Evolutionary conservation across 2,797 vertebrate species (phyloP), one percentile per base, ranked within the genome.

Genomic region (Trematomus bernacchii): DNA sequence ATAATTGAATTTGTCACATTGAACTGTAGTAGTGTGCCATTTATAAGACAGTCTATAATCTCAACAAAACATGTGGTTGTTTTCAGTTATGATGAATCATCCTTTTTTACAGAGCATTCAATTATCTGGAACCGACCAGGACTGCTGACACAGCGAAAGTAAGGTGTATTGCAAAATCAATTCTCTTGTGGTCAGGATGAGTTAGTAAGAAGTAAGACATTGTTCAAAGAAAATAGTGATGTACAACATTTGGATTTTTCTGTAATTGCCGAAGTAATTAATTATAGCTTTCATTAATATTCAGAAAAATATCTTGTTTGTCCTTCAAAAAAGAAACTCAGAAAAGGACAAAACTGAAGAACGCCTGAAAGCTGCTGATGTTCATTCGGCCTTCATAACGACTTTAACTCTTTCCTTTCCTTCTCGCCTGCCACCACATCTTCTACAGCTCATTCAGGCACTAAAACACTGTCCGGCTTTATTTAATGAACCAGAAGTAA

Each of bases 401-500:
- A 82, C 73, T 73, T 80, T 73, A 85, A 82, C 76, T 81, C 81
- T 54, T 54, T 83, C 61, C 42, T 52, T 10, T 67, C 66, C 70
- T 53, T 65, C 51, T 58, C 19, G 47, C 67, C 74, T 75, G 40
- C 46, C 76, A 46, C 52, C 42, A 59, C 54, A 61, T 54, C 76
- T 68, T 79, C 77, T 3, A 21, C 82, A 52, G 68, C 77, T 75
- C n/a, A 68, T 70, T 59, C 68, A 48, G 78, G 73, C 86, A 82
- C 85, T 90, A 80, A 85, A 93, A 90, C 84, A 69, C 73, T 85
- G 85, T 69, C 69, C 74, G 27, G 70, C 72, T 83, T 80, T 30
- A 73, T 84, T 80, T 91, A 95, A 94, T 90, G 91, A 93, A 92
- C 84, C 89, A 83, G 89, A 87, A 85, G 48, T 89, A 92, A 94